Percentiles rank a stretch among this genome's conserved stretches.
phyloP scores from a whole-genome alignment of 2,888 invertebrate species.

The Invenusta paracnida region DNA sequence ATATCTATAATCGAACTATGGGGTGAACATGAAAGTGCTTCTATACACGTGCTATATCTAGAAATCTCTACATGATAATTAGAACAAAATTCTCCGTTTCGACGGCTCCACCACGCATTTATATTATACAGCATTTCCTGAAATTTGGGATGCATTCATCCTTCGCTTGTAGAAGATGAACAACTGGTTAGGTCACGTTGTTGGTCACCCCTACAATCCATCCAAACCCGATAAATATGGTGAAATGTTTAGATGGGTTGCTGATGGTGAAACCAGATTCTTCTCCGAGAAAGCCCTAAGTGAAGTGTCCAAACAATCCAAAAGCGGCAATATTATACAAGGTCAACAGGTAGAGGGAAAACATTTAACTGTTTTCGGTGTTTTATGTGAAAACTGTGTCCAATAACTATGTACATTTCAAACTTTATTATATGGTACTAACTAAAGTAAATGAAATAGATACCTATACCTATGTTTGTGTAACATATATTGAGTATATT shows the following conservation, averaged over 20 bases:
- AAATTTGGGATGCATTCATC: neutral
- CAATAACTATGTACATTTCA: slow-evolving; percentile 24
- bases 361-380: slow-evolving; percentile 16
- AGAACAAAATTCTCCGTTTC: neutral
- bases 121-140: neutral
- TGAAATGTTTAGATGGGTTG: neutral
- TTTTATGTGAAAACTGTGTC: neutral
- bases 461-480: slow-evolving; percentile 6
- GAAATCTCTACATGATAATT: neutral
- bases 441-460: slow-evolving; percentile 1
- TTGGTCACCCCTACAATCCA: neutral
- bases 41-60: neutral
- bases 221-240: neutral
- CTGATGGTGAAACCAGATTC: neutral
- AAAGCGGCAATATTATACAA: neutral
- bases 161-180: too few species aligned
- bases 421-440: neutral
- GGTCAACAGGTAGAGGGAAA: neutral
- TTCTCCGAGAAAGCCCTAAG: neutral
- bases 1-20: too few species aligned
- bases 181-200: too few species aligned
- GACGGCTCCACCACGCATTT: neutral
- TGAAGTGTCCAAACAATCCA: neutral
- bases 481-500: slow-evolving; percentile 8
- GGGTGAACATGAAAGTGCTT: too few species aligned